Conservation (phyloP, 2,797 vertebrate species). For the Chiloscyllium punctatum region DNA sequence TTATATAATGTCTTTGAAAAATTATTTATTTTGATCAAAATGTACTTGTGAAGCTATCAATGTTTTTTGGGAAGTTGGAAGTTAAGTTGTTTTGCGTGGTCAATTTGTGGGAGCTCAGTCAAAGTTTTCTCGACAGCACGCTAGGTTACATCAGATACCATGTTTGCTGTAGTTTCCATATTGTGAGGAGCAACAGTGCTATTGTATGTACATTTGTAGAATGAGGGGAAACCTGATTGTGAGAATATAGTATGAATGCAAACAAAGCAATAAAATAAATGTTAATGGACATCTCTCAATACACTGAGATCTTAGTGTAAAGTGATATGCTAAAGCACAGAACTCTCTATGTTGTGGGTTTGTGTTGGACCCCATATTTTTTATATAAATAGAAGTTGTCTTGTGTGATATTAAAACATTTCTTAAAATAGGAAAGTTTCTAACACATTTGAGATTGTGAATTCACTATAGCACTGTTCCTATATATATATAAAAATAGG, state of each 20-base stretch:
- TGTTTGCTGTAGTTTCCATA: neutral
- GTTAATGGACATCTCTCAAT: neutral
- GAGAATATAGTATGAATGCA: neutral
- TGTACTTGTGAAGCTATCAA: neutral
- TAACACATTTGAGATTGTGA: too few species aligned
- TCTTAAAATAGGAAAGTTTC: too few species aligned
- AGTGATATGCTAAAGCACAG: too few species aligned
- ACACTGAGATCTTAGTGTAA: too few species aligned
- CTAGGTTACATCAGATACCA: neutral
- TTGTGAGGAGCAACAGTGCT: neutral
- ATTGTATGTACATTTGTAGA: neutral
- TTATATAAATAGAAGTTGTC: too few species aligned
- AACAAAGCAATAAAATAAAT: neutral
- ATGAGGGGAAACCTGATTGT: neutral
- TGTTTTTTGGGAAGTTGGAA: neutral
- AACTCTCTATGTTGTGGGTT: too few species aligned
- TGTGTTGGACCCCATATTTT: too few species aligned
- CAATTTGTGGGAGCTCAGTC: neutral
- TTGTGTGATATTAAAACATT: too few species aligned
- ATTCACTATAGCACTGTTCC: too few species aligned
- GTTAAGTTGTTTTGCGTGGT: neutral
- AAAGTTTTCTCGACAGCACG: neutral
- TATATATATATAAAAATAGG: too few species aligned
- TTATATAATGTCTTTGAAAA: neutral
- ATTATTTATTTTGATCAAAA: too few species aligned